Percentiles rank a stretch among this genome's conserved stretches.
These are phyloP conservation scores for Saccostrea echinata DNA, from an alignment of 1,140 invertebrate species.

Conservation along the genomic window DNA sequence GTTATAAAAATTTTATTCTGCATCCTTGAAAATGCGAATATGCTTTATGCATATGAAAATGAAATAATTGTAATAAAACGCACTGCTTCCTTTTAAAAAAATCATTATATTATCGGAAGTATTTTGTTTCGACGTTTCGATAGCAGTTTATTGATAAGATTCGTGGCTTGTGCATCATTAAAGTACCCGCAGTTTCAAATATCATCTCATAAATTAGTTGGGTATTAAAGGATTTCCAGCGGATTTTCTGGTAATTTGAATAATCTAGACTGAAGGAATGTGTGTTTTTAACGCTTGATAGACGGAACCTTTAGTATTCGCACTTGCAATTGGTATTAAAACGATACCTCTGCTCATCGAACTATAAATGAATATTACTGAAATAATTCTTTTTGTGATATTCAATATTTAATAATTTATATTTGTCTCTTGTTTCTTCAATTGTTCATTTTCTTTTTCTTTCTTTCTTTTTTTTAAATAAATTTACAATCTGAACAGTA, in stretches of 20 bases:
- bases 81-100: not conserved
- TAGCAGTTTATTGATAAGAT: not conserved
- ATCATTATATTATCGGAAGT: not conserved
- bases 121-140: not conserved
- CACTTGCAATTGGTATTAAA: not conserved
- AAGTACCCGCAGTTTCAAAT: not conserved
- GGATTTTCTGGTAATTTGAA: constrained; percentile 10
- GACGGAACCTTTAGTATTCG: not conserved
- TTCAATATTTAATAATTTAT: not conserved
- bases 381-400: no score
- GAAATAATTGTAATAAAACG: not conserved
- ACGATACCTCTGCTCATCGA: no score
- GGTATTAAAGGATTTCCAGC: not conserved
- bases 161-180: not conserved
- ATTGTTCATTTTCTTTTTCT: not conserved
- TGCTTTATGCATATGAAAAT: not conserved
- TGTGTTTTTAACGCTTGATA: not conserved
- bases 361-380: no score
- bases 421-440: not conserved
- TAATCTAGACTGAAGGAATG: not conserved
- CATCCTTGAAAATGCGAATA: not conserved
- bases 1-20: constrained; percentile 1
- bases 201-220: not conserved
- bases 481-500: not conserved
- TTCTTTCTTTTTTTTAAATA: not conserved